Evolutionary conservation across 1,140 invertebrate species (phyloP).

Genomic region (Meloidogyne floridensis): DNA sequence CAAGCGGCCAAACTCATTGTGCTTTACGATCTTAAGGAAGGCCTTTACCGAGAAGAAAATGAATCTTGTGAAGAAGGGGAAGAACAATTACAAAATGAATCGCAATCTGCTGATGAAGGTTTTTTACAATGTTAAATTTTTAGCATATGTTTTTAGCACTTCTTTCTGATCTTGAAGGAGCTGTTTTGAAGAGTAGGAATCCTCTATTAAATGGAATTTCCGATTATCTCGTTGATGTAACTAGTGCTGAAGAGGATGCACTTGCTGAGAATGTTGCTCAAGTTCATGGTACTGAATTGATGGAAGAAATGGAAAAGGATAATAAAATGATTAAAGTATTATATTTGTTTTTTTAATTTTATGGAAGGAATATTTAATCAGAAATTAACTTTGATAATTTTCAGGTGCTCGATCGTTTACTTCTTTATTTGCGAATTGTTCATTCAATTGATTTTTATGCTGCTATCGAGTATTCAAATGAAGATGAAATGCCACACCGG

Average conservation of each 20-base stretch:
- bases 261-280: constrained; percentile 69
- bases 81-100: background rate
- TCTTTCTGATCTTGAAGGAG: constrained; percentile 66
- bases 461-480: constrained; percentile 96
- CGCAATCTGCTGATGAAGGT: background rate
- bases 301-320: constrained; percentile 76
- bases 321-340: constrained; percentile 75
- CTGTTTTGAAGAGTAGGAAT: constrained; percentile 80
- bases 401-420: constrained; percentile 73
- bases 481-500: constrained; percentile 99
- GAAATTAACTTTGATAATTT: constrained; percentile 53
- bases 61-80: constrained; percentile 60
- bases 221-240: constrained; percentile 96
- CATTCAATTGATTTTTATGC: constrained; percentile 99
- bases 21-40: constrained; percentile 82
- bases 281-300: constrained; percentile 70
- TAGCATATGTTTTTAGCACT: constrained; percentile 5
- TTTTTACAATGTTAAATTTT: background rate
- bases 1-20: constrained; percentile 90
- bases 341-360: constrained; percentile 45
- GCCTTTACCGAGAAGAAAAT: constrained; percentile 75
- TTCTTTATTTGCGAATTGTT: constrained; percentile 91
- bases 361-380: background rate
- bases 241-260: constrained; percentile 89
- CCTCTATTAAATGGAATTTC: constrained; percentile 95